phyloP scores from a whole-genome alignment of 2,888 invertebrate genomes.

The Eupithecia tripunctaria region DNA sequence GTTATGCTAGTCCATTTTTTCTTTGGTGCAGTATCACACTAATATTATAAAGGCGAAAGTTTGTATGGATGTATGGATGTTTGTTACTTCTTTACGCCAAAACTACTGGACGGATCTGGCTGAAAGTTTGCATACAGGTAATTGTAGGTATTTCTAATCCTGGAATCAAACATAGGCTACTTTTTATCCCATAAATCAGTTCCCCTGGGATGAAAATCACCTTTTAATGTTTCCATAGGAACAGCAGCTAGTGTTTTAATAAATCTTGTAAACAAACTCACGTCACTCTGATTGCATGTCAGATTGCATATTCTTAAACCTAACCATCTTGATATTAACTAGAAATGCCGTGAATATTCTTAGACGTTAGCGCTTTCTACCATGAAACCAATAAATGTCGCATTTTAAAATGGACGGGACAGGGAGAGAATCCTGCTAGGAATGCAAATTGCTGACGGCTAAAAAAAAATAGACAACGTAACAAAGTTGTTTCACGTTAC shows the following conservation, averaged over 20 bases:
- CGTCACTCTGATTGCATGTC: not conserved
- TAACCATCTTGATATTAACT: not conserved
- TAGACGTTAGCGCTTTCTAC: not conserved
- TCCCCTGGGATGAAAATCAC: no score
- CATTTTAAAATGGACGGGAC: slow-evolving; percentile 43
- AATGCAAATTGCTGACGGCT: slow-evolving; percentile 42
- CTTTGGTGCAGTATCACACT: not conserved
- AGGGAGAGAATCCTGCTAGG: slow-evolving; percentile 42
- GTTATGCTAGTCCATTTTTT: not conserved
- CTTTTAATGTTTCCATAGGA: no score
- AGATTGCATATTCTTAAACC: not conserved
- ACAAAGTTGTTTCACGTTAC: slow-evolving; percentile 30
- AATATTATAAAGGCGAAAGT: no score
- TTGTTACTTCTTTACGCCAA: no score
- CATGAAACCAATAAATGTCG: slow-evolving; percentile 47
- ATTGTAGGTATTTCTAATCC: no score
- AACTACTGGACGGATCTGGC: no score
- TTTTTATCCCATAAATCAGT: no score
- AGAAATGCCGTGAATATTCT: not conserved
- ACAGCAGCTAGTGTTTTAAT: no score
- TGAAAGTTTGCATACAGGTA: no score
- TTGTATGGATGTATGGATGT: no score
- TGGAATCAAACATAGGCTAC: no score
- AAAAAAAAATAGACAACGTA: slow-evolving; percentile 45
- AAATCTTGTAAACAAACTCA: not conserved